These are phyloP conservation scores for Polypedilum vanderplanki DNA, from an alignment of 1,140 invertebrate species.

Conservation along the genomic window DNA sequence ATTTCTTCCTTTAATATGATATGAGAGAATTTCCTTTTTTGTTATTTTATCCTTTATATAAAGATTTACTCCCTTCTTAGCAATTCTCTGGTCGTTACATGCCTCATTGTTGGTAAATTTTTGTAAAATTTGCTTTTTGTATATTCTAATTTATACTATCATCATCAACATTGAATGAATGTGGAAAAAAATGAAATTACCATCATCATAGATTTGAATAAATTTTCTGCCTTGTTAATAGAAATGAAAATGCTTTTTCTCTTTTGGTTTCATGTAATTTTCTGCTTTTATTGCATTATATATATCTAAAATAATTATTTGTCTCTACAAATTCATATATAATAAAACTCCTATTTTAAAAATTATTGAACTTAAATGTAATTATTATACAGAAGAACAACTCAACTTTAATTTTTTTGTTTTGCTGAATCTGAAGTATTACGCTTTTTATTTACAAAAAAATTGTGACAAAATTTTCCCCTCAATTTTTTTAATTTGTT, in stretches of 20 bases:
- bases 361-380: too few relatives aligned
- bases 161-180: background rate
- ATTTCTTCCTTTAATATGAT: background rate
- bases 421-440: background rate
- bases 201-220: constrained; percentile 29
- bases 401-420: background rate
- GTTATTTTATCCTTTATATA: too few relatives aligned
- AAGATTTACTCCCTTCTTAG: background rate
- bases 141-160: background rate
- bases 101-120: background rate
- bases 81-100: background rate
- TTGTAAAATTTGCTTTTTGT: background rate
- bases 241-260: background rate
- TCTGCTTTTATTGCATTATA: too few relatives aligned
- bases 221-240: constrained; percentile 6
- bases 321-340: too few relatives aligned
- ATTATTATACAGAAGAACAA: too few relatives aligned
- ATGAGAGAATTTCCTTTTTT: background rate
- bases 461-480: background rate
- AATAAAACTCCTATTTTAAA: too few relatives aligned
- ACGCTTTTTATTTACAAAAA: background rate
- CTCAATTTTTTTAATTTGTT: background rate
- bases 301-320: too few relatives aligned
- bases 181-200: constrained; percentile 23
- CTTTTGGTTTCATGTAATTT: too few relatives aligned